Evolutionary conservation across 2,888 invertebrate species (phyloP).

Genomic region (Orthonychiurus folsomi): DNA sequence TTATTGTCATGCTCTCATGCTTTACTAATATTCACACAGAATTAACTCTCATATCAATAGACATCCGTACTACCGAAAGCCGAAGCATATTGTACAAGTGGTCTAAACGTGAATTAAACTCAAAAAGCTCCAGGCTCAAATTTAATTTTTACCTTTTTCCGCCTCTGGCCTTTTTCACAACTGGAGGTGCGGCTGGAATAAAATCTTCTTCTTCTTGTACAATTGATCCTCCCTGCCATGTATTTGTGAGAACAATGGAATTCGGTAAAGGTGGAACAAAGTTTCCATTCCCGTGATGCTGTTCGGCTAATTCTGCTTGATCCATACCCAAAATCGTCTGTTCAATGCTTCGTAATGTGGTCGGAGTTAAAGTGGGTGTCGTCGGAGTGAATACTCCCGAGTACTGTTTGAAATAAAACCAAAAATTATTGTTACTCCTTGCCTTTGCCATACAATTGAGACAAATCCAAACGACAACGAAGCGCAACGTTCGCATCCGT

Average conservation of each 20-base stretch:
- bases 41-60: no score
- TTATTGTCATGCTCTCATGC: no score
- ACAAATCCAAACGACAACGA: no score
- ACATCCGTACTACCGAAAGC: no score
- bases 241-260: conserved; percentile 22
- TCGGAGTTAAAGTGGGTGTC: conserved; percentile 87
- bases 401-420: neutral
- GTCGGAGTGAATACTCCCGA: conserved; percentile 60
- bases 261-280: conserved; percentile 23
- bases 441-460: no score
- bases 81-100: no score
- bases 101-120: neutral
- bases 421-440: no score
- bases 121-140: no score
- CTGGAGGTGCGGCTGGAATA: conserved; percentile 6
- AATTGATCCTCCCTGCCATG: conserved; percentile 34
- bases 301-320: neutral
- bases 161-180: conserved; percentile 14
- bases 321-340: conserved; percentile 65
- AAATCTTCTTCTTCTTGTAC: conserved; percentile 15
- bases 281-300: conserved; percentile 11
- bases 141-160: no score
- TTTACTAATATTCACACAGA: no score
- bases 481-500: no score
- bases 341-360: conserved; percentile 81